These are phyloP conservation scores for Solea solea DNA, from an alignment of 2,113 vertebrate genomes.

Conservation along the genomic window DNA sequence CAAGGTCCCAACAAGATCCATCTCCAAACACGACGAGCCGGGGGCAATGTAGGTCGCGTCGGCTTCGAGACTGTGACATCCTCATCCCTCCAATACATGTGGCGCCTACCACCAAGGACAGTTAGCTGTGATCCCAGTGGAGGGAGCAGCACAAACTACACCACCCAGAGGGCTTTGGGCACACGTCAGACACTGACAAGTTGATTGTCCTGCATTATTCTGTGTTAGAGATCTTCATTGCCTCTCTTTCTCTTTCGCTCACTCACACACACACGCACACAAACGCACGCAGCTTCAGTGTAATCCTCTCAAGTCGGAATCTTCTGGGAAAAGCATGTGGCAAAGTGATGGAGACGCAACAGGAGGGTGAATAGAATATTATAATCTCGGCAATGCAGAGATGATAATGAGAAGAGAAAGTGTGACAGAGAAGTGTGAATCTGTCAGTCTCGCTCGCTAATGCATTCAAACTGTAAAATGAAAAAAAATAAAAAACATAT, in stretches of 20 bases:
- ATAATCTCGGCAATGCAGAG: slow-evolving; percentile 62
- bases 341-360: slow-evolving; percentile 43
- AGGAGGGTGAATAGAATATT: slow-evolving; percentile 46
- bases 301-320: slow-evolving; percentile 26
- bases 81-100: slow-evolving; percentile 53
- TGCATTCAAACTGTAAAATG: slow-evolving; percentile 18
- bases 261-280: not conserved
- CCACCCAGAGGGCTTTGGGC: slow-evolving; percentile 54
- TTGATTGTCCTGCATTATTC: slow-evolving; percentile 34
- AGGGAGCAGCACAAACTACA: slow-evolving; percentile 44
- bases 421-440: slow-evolving; percentile 27
- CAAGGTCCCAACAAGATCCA: slow-evolving; percentile 59
- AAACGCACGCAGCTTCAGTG: slow-evolving; percentile 2
- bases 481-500: too few relatives aligned
- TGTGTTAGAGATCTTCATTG: slow-evolving; percentile 49
- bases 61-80: slow-evolving; percentile 40
- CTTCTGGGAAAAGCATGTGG: slow-evolving; percentile 6
- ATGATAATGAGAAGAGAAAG: slow-evolving; percentile 27
- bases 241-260: not conserved
- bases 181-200: slow-evolving; percentile 25
- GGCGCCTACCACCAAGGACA: slow-evolving; percentile 55
- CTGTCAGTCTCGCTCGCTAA: slow-evolving; percentile 28
- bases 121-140: slow-evolving; percentile 26
- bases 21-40: slow-evolving; percentile 50
- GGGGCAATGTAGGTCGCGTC: slow-evolving; percentile 52